Base-by-base conservation (phyloP, 2,113 vertebrate species). In the Tursiops truncatus region DNA sequence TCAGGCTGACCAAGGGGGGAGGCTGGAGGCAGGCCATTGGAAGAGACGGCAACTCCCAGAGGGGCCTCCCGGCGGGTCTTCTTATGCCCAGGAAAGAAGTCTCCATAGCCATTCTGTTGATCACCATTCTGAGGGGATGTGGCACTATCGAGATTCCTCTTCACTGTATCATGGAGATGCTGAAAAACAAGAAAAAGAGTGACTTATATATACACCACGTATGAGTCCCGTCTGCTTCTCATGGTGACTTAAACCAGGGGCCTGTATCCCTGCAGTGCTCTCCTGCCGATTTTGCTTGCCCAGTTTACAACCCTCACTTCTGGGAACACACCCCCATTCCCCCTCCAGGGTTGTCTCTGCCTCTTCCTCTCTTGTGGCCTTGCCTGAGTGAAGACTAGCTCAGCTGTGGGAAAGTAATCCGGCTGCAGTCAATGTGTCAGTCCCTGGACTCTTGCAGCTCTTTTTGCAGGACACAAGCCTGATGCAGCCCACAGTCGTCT, bases 91-190 rank as follows among this genome's bases (percentile, higher is more conserved):
- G 99, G 98, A 98, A 99, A 99, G 5, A 99, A 98, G 36, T 99
- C 99, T 2, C 98, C 98, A 2, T 99, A 99, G 47, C 99, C 99
- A 58, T 99, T 99, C 91, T 98, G 98, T 89, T 99, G 99, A 58
- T 99, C 99, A 33, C 99, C 98, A 12, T 99, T 99, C 96, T 99
- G 98, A 41, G 99, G 99, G 68, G 99, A 99, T 85, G 99, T 80
- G 7, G 99, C 98, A 4, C 97, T 99, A 94, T 99, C 99, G 23
- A 99, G 97, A 97, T 99, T 99, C 98, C 99, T 99, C 98, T 99
- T 99, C 96, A 99, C 99, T 0, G 99, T 99, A 97, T 99, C 99
- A 95, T 99, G 99, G 63, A 99, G 98, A 98, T 99, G 98, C 99
- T 99, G 95, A 88, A 98, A 98, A 73, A 97, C 87, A 97, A 33